Evolutionary conservation across 2,888 invertebrate species (phyloP), one percentile per base, ranked within the genome.

Genomic region (Plemyria rubiginata): DNA sequence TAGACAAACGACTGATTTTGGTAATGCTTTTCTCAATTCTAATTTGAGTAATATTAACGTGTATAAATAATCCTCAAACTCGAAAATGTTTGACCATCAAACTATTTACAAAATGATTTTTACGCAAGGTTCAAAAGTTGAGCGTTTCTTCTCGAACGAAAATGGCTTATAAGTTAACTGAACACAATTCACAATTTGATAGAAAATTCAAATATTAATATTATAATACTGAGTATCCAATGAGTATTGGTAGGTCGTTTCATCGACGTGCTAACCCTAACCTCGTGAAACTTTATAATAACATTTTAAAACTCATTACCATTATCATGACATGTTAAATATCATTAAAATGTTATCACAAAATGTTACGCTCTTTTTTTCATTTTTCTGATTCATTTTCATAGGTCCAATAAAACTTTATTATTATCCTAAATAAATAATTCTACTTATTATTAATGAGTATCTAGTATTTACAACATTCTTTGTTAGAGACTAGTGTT

Each of bases 381-480:
- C 75, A 76, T 75, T 79, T 70, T 82, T 84, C 80, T 45, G 38
- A 49, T 59, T 76, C 67, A 77, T 79, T 78, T 80, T 77, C 73
- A 68, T 79, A 85, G 74, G 79, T 82, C 71, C 79, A 82, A 79
- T 86, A 80, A 84, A 83, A 81, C 82, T 85, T 82, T 70, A 81
- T 36, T 81, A 81, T 79, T 80, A 77, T 78, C 81, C 86, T 90
- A 86, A 79, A 85, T 86, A 86, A 87, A 89, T 88, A 88, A 79
- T 87, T 86, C 88, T 91, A 91, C 87, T 88, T 90, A 67, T 40
- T 62, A 81, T 81, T 84, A 85, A 87, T 85, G 86, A 88, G 86
- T 90, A 88, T 85, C 88, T 90, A 89, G 83, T 92, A 92, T 92
- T 86, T 92, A 92, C 91, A 92, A 77, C 75, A 82, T 80, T 83